These are phyloP conservation scores for Xyliphius kryptos DNA, from an alignment of 2,113 vertebrate species.

Conservation along the genomic window DNA sequence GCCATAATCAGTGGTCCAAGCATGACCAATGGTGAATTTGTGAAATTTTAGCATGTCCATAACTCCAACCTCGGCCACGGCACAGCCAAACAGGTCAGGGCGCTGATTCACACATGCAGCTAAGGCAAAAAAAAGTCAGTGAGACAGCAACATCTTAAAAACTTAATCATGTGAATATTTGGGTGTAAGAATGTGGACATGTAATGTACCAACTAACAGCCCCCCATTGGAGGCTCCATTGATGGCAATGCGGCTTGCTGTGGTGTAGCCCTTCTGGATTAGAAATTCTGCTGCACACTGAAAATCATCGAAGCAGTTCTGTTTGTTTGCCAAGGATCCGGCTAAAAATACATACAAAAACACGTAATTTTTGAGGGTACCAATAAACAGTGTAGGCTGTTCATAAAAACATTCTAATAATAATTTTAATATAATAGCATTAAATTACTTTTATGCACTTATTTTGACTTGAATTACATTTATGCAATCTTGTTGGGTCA, in stretches of 20 bases:
- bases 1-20: constrained; percentile 56
- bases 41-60: constrained; percentile 60
- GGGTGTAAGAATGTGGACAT: not conserved
- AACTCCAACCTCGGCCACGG: constrained; percentile 51
- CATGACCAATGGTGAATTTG: constrained; percentile 56
- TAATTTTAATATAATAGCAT: not conserved
- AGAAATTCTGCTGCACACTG: constrained; percentile 64
- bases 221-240: constrained; percentile 68
- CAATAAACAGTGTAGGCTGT: too few relatives aligned
- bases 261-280: constrained; percentile 59
- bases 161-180: not conserved
- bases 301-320: constrained; percentile 71
- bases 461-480: not conserved
- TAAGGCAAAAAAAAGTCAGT: constrained; percentile 1
- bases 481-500: too few relatives aligned
- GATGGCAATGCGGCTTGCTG: constrained; percentile 54
- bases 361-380: not conserved
- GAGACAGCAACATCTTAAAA: not conserved
- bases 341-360: constrained; percentile 43
- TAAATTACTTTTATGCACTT: not conserved
- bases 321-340: constrained; percentile 61
- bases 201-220: constrained; percentile 59
- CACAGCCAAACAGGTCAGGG: constrained; percentile 53
- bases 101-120: constrained; percentile 53
- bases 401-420: not conserved